phyloP scores from a whole-genome alignment of 2,113 vertebrate genomes.

The Xenopus tropicalis region DNA sequence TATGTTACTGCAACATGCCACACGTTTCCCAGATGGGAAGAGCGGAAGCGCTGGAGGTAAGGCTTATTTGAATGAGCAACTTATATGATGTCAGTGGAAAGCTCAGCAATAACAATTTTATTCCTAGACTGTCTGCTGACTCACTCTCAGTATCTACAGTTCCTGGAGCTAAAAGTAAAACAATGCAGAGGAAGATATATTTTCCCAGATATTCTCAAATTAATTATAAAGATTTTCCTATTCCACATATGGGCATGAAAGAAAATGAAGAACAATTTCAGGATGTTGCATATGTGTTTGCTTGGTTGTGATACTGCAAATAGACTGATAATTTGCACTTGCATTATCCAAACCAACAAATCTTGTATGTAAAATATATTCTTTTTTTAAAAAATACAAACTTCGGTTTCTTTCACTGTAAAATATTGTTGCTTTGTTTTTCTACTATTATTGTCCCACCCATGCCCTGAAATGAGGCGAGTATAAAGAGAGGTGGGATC shows the following conservation, averaged over 20 bases:
- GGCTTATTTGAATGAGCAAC: neutral
- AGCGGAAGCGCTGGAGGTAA: neutral
- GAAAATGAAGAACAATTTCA: neutral
- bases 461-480: no score
- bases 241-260: neutral
- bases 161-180: slow-evolving; percentile 19
- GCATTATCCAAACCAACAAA: no score
- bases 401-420: no score
- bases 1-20: neutral
- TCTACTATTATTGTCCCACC: no score
- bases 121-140: slow-evolving; percentile 25
- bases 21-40: neutral
- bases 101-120: neutral
- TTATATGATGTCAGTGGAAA: slow-evolving; percentile 3
- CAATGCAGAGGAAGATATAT: slow-evolving; percentile 15
- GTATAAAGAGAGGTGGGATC: no score
- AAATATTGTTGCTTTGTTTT: no score
- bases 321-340: no score
- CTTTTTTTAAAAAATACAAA: no score
- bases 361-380: no score
- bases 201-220: slow-evolving; percentile 12
- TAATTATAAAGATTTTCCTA: slow-evolving; percentile 14
- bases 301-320: neutral
- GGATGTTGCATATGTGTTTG: slow-evolving; percentile 4
- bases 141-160: slow-evolving; percentile 11